These are phyloP conservation scores for Petrosia ficiformis DNA, from an alignment of 37 sponge, comb jelly and placozoan species.

Conservation along the genomic window DNA sequence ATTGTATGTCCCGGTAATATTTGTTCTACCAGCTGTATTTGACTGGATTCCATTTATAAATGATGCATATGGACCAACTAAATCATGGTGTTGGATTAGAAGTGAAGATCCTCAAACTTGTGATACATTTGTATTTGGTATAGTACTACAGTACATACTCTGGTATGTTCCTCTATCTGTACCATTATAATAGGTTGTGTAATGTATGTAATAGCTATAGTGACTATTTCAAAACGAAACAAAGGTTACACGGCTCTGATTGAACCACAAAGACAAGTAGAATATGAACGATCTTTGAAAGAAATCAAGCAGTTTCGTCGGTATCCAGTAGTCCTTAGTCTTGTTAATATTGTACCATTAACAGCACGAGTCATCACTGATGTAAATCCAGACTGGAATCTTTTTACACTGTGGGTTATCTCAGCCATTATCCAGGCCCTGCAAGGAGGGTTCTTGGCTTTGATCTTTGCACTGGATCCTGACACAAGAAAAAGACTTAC, in stretches of 20 bases:
- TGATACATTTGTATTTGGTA: conserved; percentile 1
- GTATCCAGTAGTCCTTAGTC: conserved; percentile 40
- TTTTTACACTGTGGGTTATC: conserved; percentile 24
- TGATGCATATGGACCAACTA: conserved; percentile 51
- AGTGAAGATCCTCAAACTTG: conserved; percentile 1
- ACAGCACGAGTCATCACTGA: conserved; percentile 4
- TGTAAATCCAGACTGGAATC: background rate
- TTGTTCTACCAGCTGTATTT: conserved; percentile 40
- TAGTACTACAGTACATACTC: conserved; percentile 15
- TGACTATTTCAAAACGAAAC: background rate
- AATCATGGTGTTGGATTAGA: conserved; percentile 72
- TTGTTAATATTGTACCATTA: conserved; percentile 14
- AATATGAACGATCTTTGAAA: background rate
- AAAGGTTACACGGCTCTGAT: background rate
- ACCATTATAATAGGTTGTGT: background rate
- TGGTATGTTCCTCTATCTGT: conserved; percentile 47
- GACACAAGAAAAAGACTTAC: conserved; percentile 15
- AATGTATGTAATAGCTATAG: background rate
- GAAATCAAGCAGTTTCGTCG: conserved; percentile 12
- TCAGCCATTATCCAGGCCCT: background rate
- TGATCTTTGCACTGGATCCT: conserved; percentile 31
- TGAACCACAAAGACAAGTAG: background rate
- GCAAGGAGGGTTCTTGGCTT: conserved; percentile 25
- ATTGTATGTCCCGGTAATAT: conserved; percentile 13
- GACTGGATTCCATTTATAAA: conserved; percentile 64